These are phyloP conservation scores for Lonchura striata DNA, from an alignment of 2,113 vertebrate species.

Conservation along the genomic window DNA sequence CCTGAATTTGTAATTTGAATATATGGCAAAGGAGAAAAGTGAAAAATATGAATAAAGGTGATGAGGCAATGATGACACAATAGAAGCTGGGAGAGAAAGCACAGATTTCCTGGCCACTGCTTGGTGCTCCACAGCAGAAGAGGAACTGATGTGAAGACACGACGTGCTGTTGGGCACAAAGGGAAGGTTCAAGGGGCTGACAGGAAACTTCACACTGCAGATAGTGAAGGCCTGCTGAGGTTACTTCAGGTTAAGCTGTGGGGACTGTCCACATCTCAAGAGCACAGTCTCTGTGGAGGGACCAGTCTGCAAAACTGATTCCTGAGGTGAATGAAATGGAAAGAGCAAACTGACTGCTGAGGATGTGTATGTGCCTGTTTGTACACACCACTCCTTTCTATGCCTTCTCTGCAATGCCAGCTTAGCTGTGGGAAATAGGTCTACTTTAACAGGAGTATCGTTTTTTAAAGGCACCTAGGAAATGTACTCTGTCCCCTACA, in stretches of 20 bases:
- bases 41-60: neutral
- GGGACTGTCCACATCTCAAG: neutral
- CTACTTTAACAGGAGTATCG: neutral
- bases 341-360: neutral
- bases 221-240: neutral
- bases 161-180: accelerated
- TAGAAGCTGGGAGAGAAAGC: neutral
- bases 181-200: neutral
- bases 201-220: neutral
- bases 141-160: neutral
- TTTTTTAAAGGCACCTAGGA: neutral
- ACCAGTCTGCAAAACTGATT: neutral
- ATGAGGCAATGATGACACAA: neutral
- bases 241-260: neutral
- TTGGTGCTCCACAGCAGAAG: neutral
- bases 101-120: neutral
- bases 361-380: neutral
- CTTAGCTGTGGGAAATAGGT: neutral
- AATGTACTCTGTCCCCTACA: neutral
- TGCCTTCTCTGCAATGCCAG: neutral
- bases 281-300: neutral
- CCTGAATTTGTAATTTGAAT: neutral
- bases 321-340: neutral
- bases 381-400: accelerated
- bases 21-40: neutral